Percentiles rank a stretch among this genome's conserved stretches.
Conservation (phyloP, 2,797 vertebrate species). For the Pangasius macronema region DNA sequence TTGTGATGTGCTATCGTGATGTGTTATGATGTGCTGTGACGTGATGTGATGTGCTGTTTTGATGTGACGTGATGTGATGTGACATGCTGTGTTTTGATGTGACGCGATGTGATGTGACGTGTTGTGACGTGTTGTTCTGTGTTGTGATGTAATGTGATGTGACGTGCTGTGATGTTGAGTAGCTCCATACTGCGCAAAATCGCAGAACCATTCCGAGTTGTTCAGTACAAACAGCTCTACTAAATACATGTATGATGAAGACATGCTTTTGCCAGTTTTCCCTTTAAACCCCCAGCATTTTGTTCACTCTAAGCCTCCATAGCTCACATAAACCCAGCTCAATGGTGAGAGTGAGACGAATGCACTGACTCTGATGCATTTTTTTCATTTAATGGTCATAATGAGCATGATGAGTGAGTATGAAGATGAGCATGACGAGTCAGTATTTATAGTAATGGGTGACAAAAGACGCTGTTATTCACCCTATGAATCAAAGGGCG, state of each 20-base stretch:
- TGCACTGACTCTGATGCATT: too few relatives aligned
- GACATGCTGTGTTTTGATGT: too few relatives aligned
- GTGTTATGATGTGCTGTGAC: too few relatives aligned
- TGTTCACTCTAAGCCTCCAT: too few relatives aligned
- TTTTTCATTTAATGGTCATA: not conserved
- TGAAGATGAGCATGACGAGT: not conserved
- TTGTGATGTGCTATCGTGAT: too few relatives aligned
- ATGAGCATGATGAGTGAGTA: not conserved
- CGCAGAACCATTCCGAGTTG: not conserved
- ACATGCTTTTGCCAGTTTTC: not conserved
- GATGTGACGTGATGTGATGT: too few relatives aligned
- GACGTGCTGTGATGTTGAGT: not conserved
- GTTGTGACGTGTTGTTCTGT: too few relatives aligned
- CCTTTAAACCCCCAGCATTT: not conserved
- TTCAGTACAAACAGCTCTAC: not conserved
- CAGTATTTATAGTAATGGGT: too few relatives aligned
- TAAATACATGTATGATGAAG: not conserved
- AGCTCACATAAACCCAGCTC: not conserved
- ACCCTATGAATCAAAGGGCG: slow-evolving; percentile 13
- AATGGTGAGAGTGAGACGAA: not conserved
- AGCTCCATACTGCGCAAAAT: slow-evolving; percentile 51
- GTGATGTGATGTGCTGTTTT: too few relatives aligned
- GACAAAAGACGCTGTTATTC: not conserved
- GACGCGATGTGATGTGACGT: too few relatives aligned
- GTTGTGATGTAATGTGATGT: too few relatives aligned